phyloP scores from a whole-genome alignment of 2,113 vertebrate species.

The Zosterops lateralis region DNA sequence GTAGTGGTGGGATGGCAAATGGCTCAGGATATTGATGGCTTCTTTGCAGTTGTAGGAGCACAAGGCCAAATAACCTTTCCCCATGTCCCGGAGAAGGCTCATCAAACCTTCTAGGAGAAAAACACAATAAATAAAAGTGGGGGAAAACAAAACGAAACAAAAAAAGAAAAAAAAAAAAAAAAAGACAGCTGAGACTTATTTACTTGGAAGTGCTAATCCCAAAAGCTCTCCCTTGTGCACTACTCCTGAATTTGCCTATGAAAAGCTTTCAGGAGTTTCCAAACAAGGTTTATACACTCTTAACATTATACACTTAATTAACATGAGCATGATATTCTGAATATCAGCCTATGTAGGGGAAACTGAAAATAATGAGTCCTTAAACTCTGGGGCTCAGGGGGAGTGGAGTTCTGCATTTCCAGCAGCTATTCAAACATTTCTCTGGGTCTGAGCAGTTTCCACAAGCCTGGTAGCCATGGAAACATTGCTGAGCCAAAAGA shows the following conservation, averaged over 20 bases:
- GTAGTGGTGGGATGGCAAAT: conserved; percentile 96
- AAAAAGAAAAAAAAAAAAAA: neutral
- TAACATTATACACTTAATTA: neutral
- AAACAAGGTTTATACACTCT: neutral
- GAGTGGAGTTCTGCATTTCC: neutral
- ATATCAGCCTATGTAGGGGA: neutral
- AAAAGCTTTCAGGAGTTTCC: neutral
- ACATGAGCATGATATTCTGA: neutral
- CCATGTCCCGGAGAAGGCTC: conserved; percentile 93
- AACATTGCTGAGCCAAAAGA: neutral
- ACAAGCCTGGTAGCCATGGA: conserved; percentile 39
- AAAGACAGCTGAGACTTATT: neutral
- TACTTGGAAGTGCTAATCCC: neutral
- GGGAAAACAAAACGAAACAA: neutral
- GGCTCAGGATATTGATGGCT: conserved; percentile 90
- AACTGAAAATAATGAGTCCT: neutral
- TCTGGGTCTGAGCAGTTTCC: neutral
- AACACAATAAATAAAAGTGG: conserved; percentile 61
- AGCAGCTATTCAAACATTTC: conserved; percentile 1
- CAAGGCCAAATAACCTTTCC: conserved; percentile 93
- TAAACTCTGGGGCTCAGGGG: neutral
- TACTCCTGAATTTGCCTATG: neutral
- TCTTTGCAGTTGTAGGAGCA: conserved; percentile 97
- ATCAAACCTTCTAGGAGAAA: conserved; percentile 92
- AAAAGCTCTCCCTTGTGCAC: neutral